phyloP scores from a whole-genome alignment of 2,113 vertebrate species.

The Scomber japonicus region DNA sequence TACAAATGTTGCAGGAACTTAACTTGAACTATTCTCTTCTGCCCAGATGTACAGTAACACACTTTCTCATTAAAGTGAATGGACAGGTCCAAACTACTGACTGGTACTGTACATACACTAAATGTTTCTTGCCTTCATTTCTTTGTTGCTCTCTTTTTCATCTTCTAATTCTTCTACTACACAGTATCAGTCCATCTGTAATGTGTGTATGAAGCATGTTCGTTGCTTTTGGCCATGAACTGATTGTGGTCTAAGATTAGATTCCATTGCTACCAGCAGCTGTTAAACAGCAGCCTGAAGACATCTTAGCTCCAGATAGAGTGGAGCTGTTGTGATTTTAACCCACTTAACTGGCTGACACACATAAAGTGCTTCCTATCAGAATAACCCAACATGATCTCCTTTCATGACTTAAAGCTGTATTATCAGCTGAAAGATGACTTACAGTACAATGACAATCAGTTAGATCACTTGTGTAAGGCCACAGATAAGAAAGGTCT shows the following conservation, averaged over 20 bases:
- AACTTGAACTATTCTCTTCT: neutral
- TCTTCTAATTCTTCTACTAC: no score
- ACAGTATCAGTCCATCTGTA: neutral
- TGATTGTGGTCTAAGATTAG: slow-evolving; percentile 49
- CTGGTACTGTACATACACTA: no score
- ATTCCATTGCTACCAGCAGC: slow-evolving; percentile 1
- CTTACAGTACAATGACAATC: neutral
- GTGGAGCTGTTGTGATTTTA: slow-evolving; percentile 6
- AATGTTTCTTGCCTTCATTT: neutral
- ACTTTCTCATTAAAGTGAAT: no score
- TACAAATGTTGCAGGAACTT: neutral
- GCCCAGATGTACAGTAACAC: neutral
- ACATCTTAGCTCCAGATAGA: slow-evolving; percentile 20
- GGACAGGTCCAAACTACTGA: neutral
- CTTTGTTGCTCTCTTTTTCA: neutral
- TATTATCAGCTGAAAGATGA: neutral
- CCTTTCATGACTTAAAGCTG: neutral
- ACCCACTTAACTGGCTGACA: slow-evolving; percentile 35
- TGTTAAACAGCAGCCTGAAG: slow-evolving; percentile 29
- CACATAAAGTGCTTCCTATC: slow-evolving; percentile 12
- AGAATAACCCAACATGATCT: neutral
- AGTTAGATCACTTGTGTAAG: neutral
- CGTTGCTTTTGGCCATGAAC: slow-evolving; percentile 22
- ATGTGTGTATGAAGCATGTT: neutral
- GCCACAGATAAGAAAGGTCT: neutral